Evolutionary conservation across 2,113 vertebrate species (phyloP).

Genomic region (Zootoca vivipara): DNA sequence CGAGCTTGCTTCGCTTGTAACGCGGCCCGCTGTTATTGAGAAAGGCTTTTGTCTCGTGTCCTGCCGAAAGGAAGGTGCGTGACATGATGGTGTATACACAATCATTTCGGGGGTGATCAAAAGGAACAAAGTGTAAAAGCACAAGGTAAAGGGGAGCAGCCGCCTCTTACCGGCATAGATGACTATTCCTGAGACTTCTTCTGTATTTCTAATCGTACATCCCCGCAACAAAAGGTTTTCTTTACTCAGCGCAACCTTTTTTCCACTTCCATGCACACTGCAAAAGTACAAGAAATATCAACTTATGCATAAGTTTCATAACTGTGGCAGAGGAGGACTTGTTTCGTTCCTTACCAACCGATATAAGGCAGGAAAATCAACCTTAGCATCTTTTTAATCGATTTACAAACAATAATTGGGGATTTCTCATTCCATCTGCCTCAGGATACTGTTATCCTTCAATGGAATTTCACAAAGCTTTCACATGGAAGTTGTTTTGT

Average conservation of each 20-base stretch:
- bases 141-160: accelerated
- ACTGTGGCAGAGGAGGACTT: not conserved
- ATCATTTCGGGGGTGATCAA: not conserved
- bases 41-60: conserved; percentile 98
- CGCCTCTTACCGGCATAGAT: conserved; percentile 88
- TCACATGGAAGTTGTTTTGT: not conserved
- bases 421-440: not conserved
- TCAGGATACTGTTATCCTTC: not conserved
- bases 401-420: not conserved
- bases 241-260: conserved; percentile 88
- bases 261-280: conserved; percentile 86
- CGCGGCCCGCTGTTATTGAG: conserved; percentile 97
- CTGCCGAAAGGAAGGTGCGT: conserved; percentile 70
- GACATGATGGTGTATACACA: not conserved
- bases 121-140: not conserved
- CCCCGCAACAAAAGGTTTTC: conserved; percentile 94
- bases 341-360: not conserved
- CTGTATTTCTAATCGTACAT: conserved; percentile 95
- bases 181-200: conserved; percentile 93
- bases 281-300: conserved; percentile 40
- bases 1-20: conserved; percentile 96
- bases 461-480: not conserved
- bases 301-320: conserved; percentile 9
- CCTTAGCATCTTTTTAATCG: not conserved
- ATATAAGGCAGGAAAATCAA: not conserved